Percentiles rank a stretch among this genome's conserved stretches.
Conservation (phyloP, 2,797 vertebrate genomes). For the Hypotaenidia philippensis region DNA sequence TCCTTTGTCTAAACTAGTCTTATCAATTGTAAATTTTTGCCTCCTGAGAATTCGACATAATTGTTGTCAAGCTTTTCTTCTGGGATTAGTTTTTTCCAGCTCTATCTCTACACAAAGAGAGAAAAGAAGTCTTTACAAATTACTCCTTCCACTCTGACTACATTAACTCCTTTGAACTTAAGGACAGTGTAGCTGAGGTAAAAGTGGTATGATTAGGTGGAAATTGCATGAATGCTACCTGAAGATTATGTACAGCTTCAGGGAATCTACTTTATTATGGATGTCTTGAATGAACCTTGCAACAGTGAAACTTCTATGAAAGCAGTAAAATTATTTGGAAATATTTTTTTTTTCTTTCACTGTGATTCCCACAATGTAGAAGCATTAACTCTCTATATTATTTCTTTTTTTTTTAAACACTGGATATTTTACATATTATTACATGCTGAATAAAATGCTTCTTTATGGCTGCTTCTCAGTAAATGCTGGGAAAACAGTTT, state of each 20-base stretch:
- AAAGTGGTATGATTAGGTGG: not conserved
- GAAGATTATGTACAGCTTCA: not conserved
- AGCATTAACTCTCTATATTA: not conserved
- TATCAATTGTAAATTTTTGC: not conserved
- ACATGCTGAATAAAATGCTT: not conserved
- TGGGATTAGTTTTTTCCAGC: not conserved
- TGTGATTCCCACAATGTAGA: not conserved
- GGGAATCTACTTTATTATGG: not conserved
- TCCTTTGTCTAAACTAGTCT: not conserved
- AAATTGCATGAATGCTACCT: not conserved
- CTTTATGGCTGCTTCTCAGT: not conserved
- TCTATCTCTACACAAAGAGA: not conserved
- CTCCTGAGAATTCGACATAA: not conserved
- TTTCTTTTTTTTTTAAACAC: not conserved
- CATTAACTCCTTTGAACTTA: not conserved
- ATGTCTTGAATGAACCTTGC: not conserved
- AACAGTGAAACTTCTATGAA: not conserved
- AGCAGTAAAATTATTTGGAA: not conserved
- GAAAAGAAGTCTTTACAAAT: not conserved
- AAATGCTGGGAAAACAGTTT: not conserved
- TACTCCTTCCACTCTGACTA: not conserved
- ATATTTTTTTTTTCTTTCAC: fast-evolving
- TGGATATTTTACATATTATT: not conserved
- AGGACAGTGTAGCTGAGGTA: not conserved
- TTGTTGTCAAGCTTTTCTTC: not conserved